Evolutionary conservation across 2,888 invertebrate genomes (phyloP), one percentile per base, ranked within the genome.

Genomic region (Lathronympha strigana): DNA sequence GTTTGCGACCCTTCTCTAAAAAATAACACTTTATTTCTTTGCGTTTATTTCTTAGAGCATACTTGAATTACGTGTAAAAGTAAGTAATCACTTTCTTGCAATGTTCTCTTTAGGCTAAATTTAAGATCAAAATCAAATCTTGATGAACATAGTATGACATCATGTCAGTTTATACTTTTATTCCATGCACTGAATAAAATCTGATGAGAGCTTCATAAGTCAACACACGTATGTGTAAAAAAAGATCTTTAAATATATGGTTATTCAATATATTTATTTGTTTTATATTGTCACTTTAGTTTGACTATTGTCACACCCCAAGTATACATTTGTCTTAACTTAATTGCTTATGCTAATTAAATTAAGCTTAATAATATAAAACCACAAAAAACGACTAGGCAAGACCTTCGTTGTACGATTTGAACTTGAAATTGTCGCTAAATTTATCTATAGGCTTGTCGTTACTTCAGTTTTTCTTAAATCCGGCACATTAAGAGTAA

Each of bases 401-500:
- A 72, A 71, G 62, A 68, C 71, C 69, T 75, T 81, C 80, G 78
- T 80, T 82, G 79, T 74, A 75, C 71, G 67, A 71, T 69, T 68
- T 53, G 69, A 75, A 73, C 71, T 73, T 74, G 69, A 69, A 70
- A 69, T 15, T 61, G 53, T 43, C 51, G 50, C 38, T 43, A 49
- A 11, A 55, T 53, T 47, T 57, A 38, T 69, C 63, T 67, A 92
- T 13, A 92, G 77, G 79, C 84, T 87, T 67, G 91, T 92, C 45
- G 90, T 85, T 53, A 85, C 75, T 78, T 91, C 90, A 73, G 77
- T 82, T 68, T 78, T 84, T 67, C 79, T 85, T 61, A 89, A 81
- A 76, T 86, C 83, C 58, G 90, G 90, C 61, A 89, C 90, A 68
- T 90, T 86, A 33, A 91, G 75, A 60, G 86, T 87, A 70, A 91